Evolutionary conservation across 2,797 vertebrate genomes (phyloP).

Genomic region (Acanthurus lineatus): DNA sequence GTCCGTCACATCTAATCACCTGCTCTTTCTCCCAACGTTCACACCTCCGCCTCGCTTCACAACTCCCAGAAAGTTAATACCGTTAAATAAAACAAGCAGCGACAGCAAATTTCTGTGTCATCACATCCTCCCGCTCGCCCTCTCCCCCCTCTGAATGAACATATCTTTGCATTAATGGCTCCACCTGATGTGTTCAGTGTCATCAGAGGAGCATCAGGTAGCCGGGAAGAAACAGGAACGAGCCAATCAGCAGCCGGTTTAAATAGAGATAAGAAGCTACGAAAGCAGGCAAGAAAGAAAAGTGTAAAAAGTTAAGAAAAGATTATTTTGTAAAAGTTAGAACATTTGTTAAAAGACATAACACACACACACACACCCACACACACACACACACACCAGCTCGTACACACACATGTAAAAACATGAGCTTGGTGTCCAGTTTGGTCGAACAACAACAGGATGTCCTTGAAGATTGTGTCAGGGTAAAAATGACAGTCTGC

Average conservation of each 20-base stretch:
- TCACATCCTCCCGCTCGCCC: too few species aligned
- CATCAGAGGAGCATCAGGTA: background rate
- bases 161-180: slow-evolving; percentile 2
- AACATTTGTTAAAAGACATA: background rate
- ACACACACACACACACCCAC: too few species aligned
- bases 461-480: slow-evolving; percentile 14
- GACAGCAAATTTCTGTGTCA: background rate
- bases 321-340: background rate
- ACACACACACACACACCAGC: too few species aligned
- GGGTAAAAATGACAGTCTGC: background rate
- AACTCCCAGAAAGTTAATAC: slow-evolving; percentile 8
- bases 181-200: background rate
- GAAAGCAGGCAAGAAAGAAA: background rate
- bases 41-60: slow-evolving; percentile 29
- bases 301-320: background rate
- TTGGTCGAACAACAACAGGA: slow-evolving; percentile 12
- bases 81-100: slow-evolving; percentile 1
- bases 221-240: background rate
- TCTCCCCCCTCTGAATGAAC: background rate
- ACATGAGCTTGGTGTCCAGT: background rate
- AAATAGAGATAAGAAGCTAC: background rate
- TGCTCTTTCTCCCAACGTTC: background rate
- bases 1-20: background rate
- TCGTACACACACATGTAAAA: background rate
- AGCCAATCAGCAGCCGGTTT: background rate